A percentile compares a stretch with the other conserved stretches of the same genome.
phyloP scores from a whole-genome alignment of 2,888 invertebrate genomes.

The Spodoptera littoralis region DNA sequence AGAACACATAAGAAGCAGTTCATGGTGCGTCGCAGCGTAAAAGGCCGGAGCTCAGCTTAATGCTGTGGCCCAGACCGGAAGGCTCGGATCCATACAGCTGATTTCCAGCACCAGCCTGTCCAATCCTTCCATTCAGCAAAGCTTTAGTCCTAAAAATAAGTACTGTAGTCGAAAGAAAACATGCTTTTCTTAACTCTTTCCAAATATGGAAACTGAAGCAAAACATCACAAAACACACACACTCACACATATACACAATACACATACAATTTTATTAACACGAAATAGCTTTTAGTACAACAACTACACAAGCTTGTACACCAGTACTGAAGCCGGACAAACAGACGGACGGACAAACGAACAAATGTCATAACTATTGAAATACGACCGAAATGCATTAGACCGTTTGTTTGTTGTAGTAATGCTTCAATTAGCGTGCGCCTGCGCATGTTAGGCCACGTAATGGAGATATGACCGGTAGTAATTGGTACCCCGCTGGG shows the following conservation, averaged over 20 bases:
- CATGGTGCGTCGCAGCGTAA: no score
- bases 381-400: conserved; percentile 51
- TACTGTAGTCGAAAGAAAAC: no score
- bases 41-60: no score
- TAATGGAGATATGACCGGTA: conserved; percentile 38
- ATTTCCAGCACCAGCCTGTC: no score
- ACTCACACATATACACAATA: background rate
- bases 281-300: conserved; percentile 31
- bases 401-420: conserved; percentile 49
- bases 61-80: no score
- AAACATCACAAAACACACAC: no score
- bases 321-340: conserved; percentile 8
- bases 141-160: no score
- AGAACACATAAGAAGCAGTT: no score
- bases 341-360: conserved; percentile 6
- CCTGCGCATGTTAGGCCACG: conserved; percentile 9
- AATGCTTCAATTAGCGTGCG: conserved; percentile 58
- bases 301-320: conserved; percentile 14
- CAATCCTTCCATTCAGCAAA: no score
- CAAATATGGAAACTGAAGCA: no score
- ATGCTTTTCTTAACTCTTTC: no score
- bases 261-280: background rate
- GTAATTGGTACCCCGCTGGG: conserved; percentile 29
- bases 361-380: conserved; percentile 42
- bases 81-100: no score